Evolutionary conservation across 2,797 vertebrate genomes (phyloP), one percentile per base, ranked within the genome.

Genomic region (Alcedo atthis): DNA sequence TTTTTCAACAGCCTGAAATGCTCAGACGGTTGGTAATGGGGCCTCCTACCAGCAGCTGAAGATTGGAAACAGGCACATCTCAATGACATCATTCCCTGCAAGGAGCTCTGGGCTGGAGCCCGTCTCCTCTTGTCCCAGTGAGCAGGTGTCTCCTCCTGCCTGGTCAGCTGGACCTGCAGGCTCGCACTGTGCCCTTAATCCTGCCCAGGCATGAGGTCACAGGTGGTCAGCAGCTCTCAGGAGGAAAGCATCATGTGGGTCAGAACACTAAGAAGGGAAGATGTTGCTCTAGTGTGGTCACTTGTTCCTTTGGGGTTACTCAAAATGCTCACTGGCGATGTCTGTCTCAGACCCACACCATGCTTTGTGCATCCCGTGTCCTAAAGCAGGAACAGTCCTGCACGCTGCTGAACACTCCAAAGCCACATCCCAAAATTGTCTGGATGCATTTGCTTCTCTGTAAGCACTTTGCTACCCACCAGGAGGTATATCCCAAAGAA

Each of bases 11-110:
- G 85, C 73, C 74, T 76, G 76, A 93, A 83, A 95, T 95, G 87
- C 93, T 94, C 95, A 95, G 94, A 95, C 94, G 2, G 89, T 91
- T 94, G 91, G 94, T 95, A 92, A 96, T 95, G 82, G 77, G 82
- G 80, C 93, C 80, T 94, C 91, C 77, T 91, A 89, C 87, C 76
- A 89, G 85, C 87, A 87, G 85, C 82, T 85, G 82, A 77, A 81
- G 74, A 87, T 78, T 91, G 89, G 89, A 93, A 95, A 91, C 85
- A 94, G 94, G 70, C 91, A 83, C 58, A 76, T 89, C 80, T 55
- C 6, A 1, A 45, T 95, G 95, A 91, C 85, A 69, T 92, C 92
- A 95, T 87, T 59, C 54, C 55, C 54, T 1, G 2, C 48, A 49
- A 42, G 57, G 22, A 19, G 53, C 22, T 30, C 6, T 3, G 49